Percentiles rank a stretch among this genome's conserved stretches.
phyloP scores from a whole-genome alignment of 2,113 vertebrate genomes.

The Nicator chloris region DNA sequence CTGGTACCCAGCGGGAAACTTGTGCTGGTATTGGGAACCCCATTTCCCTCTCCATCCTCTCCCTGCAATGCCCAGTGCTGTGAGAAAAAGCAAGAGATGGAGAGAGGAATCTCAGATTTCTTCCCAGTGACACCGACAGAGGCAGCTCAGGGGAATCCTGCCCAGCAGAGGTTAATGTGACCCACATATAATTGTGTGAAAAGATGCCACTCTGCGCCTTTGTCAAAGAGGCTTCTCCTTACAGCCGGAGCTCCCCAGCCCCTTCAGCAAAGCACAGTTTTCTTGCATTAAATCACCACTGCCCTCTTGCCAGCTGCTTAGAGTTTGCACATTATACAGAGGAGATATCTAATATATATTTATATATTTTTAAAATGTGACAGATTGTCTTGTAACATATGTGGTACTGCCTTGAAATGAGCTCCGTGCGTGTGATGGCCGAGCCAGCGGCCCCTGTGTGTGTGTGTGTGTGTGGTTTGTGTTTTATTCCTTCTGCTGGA shows the following conservation, averaged over 20 bases:
- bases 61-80: not conserved
- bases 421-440: constrained; percentile 16
- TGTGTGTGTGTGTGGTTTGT: not conserved
- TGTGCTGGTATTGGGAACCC: not conserved
- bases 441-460: not conserved
- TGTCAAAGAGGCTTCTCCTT: constrained; percentile 68
- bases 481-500: constrained; percentile 18
- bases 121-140: not conserved
- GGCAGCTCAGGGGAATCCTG: constrained; percentile 48
- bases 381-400: constrained; percentile 70
- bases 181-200: constrained; percentile 74
- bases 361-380: constrained; percentile 51
- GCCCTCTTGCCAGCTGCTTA: constrained; percentile 69
- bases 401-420: constrained; percentile 52
- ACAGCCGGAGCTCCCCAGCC: constrained; percentile 36
- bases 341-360: constrained; percentile 42
- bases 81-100: not conserved
- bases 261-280: constrained; percentile 71
- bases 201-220: constrained; percentile 68
- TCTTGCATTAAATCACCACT: constrained; percentile 70
- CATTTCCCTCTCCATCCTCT: not conserved
- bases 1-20: not conserved
- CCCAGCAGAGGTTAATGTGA: constrained; percentile 72
- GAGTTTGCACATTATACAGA: constrained; percentile 61
- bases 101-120: not conserved